Percentiles rank a stretch among this genome's conserved stretches.
Conservation (phyloP, 2,888 invertebrate genomes). For the Phorcus lineatus region DNA sequence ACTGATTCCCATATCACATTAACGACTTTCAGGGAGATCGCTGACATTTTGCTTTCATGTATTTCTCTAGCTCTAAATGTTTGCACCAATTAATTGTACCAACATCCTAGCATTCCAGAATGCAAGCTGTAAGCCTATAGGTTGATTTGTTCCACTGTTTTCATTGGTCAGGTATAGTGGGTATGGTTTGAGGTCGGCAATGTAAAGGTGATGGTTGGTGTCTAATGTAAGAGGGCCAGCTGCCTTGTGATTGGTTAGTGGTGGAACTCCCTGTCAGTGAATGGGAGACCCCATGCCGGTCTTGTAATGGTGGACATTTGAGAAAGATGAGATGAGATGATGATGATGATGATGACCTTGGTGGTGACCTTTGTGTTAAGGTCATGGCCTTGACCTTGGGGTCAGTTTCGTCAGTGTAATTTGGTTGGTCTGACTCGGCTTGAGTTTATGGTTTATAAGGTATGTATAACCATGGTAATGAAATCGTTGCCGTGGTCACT, state of each 20-base stretch:
- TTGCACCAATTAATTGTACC: too few relatives aligned
- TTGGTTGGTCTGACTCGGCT: slow-evolving; percentile 7
- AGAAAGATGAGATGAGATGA: neutral
- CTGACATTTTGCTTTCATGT: too few relatives aligned
- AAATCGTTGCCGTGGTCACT: neutral
- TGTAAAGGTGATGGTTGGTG: slow-evolving; percentile 10
- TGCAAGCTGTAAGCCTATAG: neutral
- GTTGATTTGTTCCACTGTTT: slow-evolving; percentile 24
- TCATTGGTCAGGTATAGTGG: slow-evolving; percentile 25
- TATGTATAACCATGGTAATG: neutral
- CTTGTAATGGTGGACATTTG: slow-evolving; percentile 8
- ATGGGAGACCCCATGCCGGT: neutral
- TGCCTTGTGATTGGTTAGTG: neutral
- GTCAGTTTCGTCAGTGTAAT: slow-evolving; percentile 3
- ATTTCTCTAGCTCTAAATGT: too few relatives aligned
- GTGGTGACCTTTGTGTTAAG: neutral
- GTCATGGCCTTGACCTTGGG: neutral
- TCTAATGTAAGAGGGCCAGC: neutral
- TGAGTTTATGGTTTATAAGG: neutral
- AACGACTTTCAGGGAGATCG: too few relatives aligned
- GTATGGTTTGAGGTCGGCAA: slow-evolving; percentile 16
- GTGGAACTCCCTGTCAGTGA: neutral
- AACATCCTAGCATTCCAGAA: too few relatives aligned
- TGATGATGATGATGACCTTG: slow-evolving; percentile 4
- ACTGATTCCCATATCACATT: too few relatives aligned